Base-by-base conservation (phyloP, 2,888 invertebrate genomes). In the Callyntrura sp. region DNA sequence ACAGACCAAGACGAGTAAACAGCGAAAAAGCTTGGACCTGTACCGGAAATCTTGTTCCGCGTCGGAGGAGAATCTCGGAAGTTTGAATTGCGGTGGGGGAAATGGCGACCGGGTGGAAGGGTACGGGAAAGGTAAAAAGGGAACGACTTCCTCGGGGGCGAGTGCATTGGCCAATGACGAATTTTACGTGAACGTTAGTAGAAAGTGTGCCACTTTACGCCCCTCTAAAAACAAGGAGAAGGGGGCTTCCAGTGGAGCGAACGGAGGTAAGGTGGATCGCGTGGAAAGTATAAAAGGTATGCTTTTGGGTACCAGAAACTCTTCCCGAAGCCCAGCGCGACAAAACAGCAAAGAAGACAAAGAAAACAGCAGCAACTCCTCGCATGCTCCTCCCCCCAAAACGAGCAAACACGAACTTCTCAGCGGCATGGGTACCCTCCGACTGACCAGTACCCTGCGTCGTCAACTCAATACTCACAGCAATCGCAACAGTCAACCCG, bases 281-380 rank as follows among this genome's bases (percentile, higher is more conserved):
- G 93, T 93, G 0, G 93, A 93, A 85, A 91, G 91, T 20, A 90
- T 93, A 11, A 93, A 93, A 65, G 93, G 92, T 12, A 92, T 92
- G 91, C 76, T 93, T 11, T 43, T 92, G 8, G 65, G 92, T 1
- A 89, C 91, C 14, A 70, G 91, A n/a, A 84, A 85, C 6, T 73
- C 73, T n/a, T 83, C 88, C 14, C 86, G 83, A 79, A 91, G 91
- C 73, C 92, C 93, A 20, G 91, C 91, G 1, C 57, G 91, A 28
- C 14, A 85, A 8, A 84, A 48, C 17, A 81, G 76, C 17, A 82
- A 35, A 43, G 57, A 70, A n/a, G 73, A 60, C 45, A 85, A 79
- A 25, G 65, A 62, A 9, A 85, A n/a, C 17, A 60, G 55, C n/a
- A 55, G 1, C n/a, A 12, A n/a, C n/a, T 25, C 28, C 14, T 48